Evolutionary conservation across 2,113 vertebrate genomes (phyloP).

Genomic region (Platycercus adscitus): DNA sequence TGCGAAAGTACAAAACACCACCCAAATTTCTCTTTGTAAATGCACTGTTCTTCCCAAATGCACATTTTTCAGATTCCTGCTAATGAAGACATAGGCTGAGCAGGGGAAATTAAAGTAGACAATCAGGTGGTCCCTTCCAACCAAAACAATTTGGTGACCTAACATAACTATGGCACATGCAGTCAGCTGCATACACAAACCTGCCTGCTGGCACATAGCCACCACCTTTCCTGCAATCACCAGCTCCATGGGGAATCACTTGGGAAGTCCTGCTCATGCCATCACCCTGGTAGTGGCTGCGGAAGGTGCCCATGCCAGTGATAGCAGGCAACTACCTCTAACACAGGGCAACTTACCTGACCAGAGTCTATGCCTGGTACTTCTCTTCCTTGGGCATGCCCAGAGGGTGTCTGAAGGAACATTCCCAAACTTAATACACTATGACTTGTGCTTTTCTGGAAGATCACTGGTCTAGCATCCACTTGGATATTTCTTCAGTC

Average conservation of each 20-base stretch:
- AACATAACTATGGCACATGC: fast-evolving
- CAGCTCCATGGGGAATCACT: background rate
- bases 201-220: background rate
- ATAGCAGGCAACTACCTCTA: background rate
- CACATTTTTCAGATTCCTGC: background rate
- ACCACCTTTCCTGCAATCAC: background rate
- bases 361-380: background rate
- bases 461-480: fast-evolving
- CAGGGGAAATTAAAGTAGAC: fast-evolving
- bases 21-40: background rate
- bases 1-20: background rate
- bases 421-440: background rate
- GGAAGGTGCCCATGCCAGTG: background rate
- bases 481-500: background rate
- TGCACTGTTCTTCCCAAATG: background rate
- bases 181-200: fast-evolving
- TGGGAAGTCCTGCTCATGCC: background rate
- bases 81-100: background rate
- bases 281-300: background rate
- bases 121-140: background rate
- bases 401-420: background rate
- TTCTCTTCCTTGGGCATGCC: background rate
- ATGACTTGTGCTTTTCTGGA: background rate
- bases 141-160: background rate
- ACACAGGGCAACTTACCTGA: background rate